Base-by-base conservation (phyloP, 2,797 vertebrate genomes). In the Petrocephalus schoutedeni region DNA sequence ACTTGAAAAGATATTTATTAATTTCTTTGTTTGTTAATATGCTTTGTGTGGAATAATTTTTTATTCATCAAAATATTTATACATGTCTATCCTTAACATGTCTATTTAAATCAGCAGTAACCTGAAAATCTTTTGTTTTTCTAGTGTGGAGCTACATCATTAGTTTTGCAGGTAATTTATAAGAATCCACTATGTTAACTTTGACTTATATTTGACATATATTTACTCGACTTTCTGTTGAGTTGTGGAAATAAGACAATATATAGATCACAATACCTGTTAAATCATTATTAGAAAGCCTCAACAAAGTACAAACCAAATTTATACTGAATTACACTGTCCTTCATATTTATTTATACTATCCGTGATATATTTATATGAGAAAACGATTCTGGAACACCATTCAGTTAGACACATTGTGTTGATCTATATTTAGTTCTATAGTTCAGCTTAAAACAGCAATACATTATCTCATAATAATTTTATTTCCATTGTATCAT, bases 81-180 rank as follows among this genome's bases (percentile, higher is more conserved):
- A 87, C 1, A 61, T 45, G 45, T 58, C 4, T 21, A 80, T 12
- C 2, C 53, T 82, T 16, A 28, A 32, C 53, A 12, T 32, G 23
- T 74, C 56, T 87, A 49, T 56, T 54, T 57, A 53, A 0, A 83
- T 49, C 49, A 82, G 4, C 32, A 41, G 59, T 88, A 16, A 61
- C 83, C 36, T 64, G 1, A n/a, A 0, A 14, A 14, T 84, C 23
- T 23, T 74, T 28, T 86, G 28, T 67, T 86, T 53, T 57, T 74
- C 8, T 41, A 88, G 88, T 88, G 8, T 88, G 88, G 88, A 28
- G 4, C 28, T 74, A 21, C 32, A 49, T 86, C 45, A 0, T 74
- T 7, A 5, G 53, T 3, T n/a, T 19, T 77, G 88, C 83, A 86
- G 88, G 88, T 88, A 88, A 86, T 41, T 12, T 56, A 16, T 10